Conservation (phyloP, 2,797 vertebrate genomes). For the Enteromius thamalakanensis region DNA sequence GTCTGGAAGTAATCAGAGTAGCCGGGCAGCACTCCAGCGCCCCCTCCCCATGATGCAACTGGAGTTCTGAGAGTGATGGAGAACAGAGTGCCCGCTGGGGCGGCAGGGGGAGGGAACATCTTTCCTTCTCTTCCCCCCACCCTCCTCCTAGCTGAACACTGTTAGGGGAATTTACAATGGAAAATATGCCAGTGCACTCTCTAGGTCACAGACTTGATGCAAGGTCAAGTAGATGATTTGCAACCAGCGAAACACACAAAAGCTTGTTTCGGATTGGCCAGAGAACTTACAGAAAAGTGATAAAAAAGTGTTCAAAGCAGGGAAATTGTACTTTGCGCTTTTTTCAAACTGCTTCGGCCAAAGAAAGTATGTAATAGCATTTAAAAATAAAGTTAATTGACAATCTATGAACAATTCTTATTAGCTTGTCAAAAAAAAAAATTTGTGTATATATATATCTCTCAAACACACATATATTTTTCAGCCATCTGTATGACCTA, state of each 20-base stretch:
- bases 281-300: neutral
- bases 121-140: constrained; percentile 1
- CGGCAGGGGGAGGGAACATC: constrained; percentile 50
- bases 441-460: neutral
- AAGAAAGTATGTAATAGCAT: neutral
- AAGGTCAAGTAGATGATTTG: constrained; percentile 18
- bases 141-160: neutral
- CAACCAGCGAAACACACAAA: constrained; percentile 4
- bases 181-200: constrained; percentile 37
- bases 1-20: constrained; percentile 83
- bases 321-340: neutral
- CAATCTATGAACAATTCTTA: neutral
- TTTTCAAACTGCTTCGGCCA: neutral
- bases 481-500: neutral
- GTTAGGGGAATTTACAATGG: constrained; percentile 25
- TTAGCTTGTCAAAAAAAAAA: neutral
- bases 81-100: constrained; percentile 54
- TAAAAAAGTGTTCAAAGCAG: neutral
- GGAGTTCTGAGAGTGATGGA: constrained; percentile 66
- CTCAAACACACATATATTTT: neutral
- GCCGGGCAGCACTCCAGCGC: constrained; percentile 66
- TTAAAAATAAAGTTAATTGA: neutral
- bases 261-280: constrained; percentile 12
- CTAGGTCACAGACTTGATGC: constrained; percentile 24
- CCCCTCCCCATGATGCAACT: constrained; percentile 80